Percentiles rank a stretch among this genome's conserved stretches.
Evolutionary conservation across 1,140 invertebrate genomes (phyloP).

Genomic region (Protaetia brevitarsis): DNA sequence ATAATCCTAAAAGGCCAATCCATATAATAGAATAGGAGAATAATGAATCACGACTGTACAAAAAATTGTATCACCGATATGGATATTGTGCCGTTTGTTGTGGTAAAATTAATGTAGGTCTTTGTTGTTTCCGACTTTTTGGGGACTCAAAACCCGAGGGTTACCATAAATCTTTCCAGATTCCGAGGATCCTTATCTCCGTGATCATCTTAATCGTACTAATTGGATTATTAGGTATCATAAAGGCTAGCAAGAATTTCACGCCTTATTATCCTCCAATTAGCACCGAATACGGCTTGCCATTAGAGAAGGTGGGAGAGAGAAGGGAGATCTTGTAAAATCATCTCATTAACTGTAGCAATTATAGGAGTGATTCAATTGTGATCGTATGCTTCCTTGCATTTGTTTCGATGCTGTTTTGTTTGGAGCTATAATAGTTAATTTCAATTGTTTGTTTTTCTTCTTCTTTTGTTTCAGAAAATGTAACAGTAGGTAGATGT

Average conservation of each 20-base stretch:
- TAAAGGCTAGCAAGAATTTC: constrained; percentile 10
- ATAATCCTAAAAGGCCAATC: too few species aligned
- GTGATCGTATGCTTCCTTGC: too few species aligned
- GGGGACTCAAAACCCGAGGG: neutral
- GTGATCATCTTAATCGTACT: constrained; percentile 5
- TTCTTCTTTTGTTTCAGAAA: too few species aligned
- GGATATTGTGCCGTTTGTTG: neutral
- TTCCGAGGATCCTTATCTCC: constrained; percentile 3
- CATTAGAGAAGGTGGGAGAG: too few species aligned
- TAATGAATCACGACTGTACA: too few species aligned
- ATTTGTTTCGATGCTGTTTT: too few species aligned
- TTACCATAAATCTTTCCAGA: neutral
- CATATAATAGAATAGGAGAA: too few species aligned
- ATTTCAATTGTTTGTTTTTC: too few species aligned
- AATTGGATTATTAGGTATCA: constrained; percentile 10
- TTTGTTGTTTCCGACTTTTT: neutral
- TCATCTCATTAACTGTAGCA: constrained; percentile 12
- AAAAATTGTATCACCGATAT: too few species aligned
- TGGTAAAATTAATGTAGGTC: neutral
- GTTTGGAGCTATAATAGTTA: too few species aligned
- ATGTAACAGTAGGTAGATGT: too few species aligned
- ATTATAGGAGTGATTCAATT: constrained; percentile 11
- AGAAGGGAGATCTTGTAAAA: neutral
- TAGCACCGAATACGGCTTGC: constrained; percentile 5
- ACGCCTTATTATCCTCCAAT: constrained; percentile 15